Conservation (phyloP, 2,113 vertebrate species). For the Amia ocellicauda region DNA sequence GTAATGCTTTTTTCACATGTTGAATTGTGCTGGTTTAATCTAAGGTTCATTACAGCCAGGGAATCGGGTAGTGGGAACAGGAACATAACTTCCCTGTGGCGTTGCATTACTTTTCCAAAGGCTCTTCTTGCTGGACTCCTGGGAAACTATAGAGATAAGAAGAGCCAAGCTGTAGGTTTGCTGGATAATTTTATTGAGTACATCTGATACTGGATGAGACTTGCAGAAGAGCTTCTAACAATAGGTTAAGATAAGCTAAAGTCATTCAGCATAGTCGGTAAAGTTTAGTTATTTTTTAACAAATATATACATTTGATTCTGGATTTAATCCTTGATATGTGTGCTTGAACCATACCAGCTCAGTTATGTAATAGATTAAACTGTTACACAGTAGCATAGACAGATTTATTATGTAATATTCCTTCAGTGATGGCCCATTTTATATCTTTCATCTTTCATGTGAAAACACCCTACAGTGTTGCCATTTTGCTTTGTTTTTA, state of each 20-base stretch:
- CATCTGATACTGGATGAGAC: conserved; percentile 39
- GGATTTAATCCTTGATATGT: too few relatives aligned
- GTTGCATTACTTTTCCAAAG: conserved; percentile 63
- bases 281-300: too few relatives aligned
- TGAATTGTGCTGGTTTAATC: conserved; percentile 64
- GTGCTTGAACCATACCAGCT: too few relatives aligned
- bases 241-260: conserved; percentile 13
- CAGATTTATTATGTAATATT: too few relatives aligned
- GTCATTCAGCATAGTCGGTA: not conserved
- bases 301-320: too few relatives aligned
- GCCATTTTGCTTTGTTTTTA: too few relatives aligned
- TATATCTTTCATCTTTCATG: too few relatives aligned
- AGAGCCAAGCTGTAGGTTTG: conserved; percentile 41
- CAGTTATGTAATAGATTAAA: too few relatives aligned
- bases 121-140: conserved; percentile 12
- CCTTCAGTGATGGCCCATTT: too few relatives aligned
- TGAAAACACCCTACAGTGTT: too few relatives aligned
- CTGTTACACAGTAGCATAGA: too few relatives aligned
- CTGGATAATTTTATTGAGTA: conserved; percentile 63
- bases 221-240: conserved; percentile 47
- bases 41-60: conserved; percentile 65
- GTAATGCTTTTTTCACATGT: conserved; percentile 67
- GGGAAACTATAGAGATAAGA: conserved; percentile 2
- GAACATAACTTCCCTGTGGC: conserved; percentile 66
- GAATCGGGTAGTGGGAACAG: conserved; percentile 56